Conservation (phyloP, 2,888 invertebrate genomes). For the Calliphora vomitoria region DNA sequence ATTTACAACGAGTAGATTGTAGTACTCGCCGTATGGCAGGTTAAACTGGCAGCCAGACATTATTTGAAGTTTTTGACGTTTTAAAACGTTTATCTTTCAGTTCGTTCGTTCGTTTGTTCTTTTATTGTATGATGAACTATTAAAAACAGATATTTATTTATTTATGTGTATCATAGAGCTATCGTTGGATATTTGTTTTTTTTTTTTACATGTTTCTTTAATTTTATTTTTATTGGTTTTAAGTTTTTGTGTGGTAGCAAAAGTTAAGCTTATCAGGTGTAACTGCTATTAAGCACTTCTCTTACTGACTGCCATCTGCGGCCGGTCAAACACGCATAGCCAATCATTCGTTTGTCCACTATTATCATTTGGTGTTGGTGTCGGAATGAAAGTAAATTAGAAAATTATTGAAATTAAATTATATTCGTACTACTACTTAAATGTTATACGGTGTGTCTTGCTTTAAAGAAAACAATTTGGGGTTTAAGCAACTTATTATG, state of each 20-base stretch:
- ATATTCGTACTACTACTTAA: too few relatives aligned
- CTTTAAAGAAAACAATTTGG: too few relatives aligned
- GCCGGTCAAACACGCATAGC: neutral
- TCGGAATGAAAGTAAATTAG: slow-evolving; percentile 4
- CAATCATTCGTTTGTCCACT: slow-evolving; percentile 22
- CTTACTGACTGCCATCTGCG: neutral
- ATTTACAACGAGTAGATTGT: too few relatives aligned
- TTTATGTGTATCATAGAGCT: neutral
- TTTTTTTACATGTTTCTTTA: too few relatives aligned
- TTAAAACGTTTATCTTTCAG: slow-evolving; percentile 30
- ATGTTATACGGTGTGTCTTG: too few relatives aligned
- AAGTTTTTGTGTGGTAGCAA: slow-evolving; percentile 2
- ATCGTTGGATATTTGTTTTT: too few relatives aligned
- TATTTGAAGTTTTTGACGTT: slow-evolving; percentile 50
- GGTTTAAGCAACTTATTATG: too few relatives aligned
- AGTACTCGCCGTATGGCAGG: neutral
- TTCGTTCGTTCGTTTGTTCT: slow-evolving; percentile 1
- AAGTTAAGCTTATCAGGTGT: slow-evolving; percentile 52
- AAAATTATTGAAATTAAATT: neutral
- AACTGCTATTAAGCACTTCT: slow-evolving; percentile 43
- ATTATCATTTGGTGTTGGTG: slow-evolving; percentile 1
- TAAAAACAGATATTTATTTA: neutral
- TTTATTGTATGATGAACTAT: neutral
- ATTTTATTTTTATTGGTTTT: neutral
- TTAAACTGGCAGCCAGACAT: slow-evolving; percentile 1